Conservation (phyloP, 35 echinoderm and acorn worm genomes). For the Lytechinus pictus region DNA sequence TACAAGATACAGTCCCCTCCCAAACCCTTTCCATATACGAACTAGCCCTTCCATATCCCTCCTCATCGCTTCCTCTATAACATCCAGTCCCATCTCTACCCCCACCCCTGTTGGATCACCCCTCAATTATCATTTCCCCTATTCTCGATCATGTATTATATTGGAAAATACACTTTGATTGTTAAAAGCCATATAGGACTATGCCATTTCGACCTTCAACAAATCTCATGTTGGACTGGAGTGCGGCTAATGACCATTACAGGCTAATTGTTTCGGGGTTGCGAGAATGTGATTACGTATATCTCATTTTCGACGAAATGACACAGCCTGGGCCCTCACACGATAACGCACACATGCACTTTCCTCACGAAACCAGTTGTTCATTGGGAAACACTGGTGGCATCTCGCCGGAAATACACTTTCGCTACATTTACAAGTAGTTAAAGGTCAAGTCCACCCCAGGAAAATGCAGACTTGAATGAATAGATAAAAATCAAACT, state of each 20-base stretch:
- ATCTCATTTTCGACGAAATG: background rate
- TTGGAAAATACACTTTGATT: background rate
- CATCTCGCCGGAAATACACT: too few relatives aligned
- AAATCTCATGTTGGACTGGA: background rate
- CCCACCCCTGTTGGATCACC: too few relatives aligned
- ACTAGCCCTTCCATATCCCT: too few relatives aligned
- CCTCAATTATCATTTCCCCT: too few relatives aligned
- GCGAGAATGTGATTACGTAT: constrained; percentile 2
- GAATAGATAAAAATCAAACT: too few relatives aligned
- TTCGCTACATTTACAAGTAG: background rate
- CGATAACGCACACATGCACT: background rate
- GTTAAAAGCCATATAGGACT: background rate
- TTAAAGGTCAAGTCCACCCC: background rate
- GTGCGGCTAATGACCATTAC: background rate
- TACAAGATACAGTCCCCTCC: too few relatives aligned
- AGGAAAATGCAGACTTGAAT: too few relatives aligned
- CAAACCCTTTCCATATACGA: too few relatives aligned
- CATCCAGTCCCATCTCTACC: too few relatives aligned
- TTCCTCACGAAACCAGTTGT: background rate
- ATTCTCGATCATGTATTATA: background rate
- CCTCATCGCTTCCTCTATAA: too few relatives aligned
- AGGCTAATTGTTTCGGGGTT: background rate
- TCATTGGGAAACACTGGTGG: background rate
- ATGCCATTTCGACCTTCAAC: background rate
- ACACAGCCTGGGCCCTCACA: background rate